Evolutionary conservation across 2,888 invertebrate species (phyloP), one percentile per base, ranked within the genome.

Genomic region (Elysia crispata): DNA sequence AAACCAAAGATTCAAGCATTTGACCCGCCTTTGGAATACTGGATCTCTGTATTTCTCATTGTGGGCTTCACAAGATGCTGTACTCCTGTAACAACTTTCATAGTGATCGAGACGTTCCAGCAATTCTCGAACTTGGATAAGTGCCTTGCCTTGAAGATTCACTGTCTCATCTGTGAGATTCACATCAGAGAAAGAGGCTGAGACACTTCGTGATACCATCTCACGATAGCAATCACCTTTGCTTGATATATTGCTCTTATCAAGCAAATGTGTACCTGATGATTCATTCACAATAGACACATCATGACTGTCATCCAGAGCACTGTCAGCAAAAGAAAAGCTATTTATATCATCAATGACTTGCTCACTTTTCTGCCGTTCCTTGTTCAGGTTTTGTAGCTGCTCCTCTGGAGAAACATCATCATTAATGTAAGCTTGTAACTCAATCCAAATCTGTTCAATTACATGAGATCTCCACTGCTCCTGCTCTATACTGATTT

Each of bases 1-100:
- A 92, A 96, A 96, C 97, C 98, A 98, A 1, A 97, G 93, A 89
- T 96, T 97, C 94, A 98, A 95, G 18, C 97, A 95, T 92, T 95
- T 95, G 15, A 96, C 94, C 86, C 95, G 93, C 76, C 94, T 94
- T 41, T 94, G 94, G 88, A 96, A 95, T 79, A 93, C 93, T 0
- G 93, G 91, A 81, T 95, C 94, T 81, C 94, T 94, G 83, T 95
- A 95, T 23, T 95, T 93, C 20, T 95, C 95, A 93, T 95, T 96
- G 81, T 95, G 94, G 8, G 93, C 93, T 0, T 95, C 95, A 93
- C 97, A 95, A 30, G 96, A 95, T 86, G 95, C 95, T 76, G 95
- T 95, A 6, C 97, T 97, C 0, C 97, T 97, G 93, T 96, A 98
- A 18, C 97, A 93, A 3, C 95, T 94, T 90, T 96, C 95, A 0